A percentile compares a stretch with the other conserved stretches of the same genome.
phyloP scores from a whole-genome alignment of 1,140 invertebrate genomes.

The Conopomorpha cramerella region DNA sequence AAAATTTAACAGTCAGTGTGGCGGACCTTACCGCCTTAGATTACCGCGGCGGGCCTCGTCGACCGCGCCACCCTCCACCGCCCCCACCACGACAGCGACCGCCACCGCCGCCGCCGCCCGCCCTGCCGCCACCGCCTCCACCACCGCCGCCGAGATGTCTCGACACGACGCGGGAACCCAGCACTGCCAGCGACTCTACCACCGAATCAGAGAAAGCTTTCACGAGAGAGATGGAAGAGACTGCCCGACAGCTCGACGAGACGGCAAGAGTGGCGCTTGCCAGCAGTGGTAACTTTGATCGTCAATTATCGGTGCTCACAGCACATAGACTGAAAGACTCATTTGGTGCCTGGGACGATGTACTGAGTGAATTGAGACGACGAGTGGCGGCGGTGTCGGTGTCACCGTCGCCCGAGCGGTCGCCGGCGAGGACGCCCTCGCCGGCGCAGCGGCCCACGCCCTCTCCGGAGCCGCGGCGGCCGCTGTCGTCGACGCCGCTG shows the following conservation, averaged over 20 bases:
- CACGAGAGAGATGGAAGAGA: conserved; percentile 49
- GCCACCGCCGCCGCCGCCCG: conserved; percentile 9
- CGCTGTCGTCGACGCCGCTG: conserved; percentile 39
- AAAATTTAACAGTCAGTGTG: conserved; percentile 51
- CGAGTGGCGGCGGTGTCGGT: too few species aligned
- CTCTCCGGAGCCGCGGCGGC: conserved; percentile 34
- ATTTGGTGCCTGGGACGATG: conserved; percentile 52
- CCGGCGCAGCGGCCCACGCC: conserved; percentile 36
- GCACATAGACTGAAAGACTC: conserved; percentile 39
- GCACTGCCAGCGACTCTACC: conserved; percentile 49
- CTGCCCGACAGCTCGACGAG: conserved; percentile 41
- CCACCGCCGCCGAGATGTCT: conserved; percentile 20
- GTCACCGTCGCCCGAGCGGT: conserved; percentile 4
- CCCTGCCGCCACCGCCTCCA: conserved; percentile 15
- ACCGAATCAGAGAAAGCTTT: conserved; percentile 53
- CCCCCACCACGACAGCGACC: conserved; percentile 21
- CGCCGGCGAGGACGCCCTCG: conserved; percentile 24
- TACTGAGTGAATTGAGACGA: conserved; percentile 44
- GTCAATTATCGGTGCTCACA: conserved; percentile 59
- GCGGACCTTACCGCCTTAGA: conserved; percentile 52
- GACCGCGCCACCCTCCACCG: conserved; percentile 28
- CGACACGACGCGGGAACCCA: conserved; percentile 29
- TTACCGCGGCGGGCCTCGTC: conserved; percentile 35
- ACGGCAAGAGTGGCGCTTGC: conserved; percentile 35
- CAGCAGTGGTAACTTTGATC: conserved; percentile 51